Evolutionary conservation across 2,888 invertebrate species (phyloP).

Genomic region (Neoascia interrupta): DNA sequence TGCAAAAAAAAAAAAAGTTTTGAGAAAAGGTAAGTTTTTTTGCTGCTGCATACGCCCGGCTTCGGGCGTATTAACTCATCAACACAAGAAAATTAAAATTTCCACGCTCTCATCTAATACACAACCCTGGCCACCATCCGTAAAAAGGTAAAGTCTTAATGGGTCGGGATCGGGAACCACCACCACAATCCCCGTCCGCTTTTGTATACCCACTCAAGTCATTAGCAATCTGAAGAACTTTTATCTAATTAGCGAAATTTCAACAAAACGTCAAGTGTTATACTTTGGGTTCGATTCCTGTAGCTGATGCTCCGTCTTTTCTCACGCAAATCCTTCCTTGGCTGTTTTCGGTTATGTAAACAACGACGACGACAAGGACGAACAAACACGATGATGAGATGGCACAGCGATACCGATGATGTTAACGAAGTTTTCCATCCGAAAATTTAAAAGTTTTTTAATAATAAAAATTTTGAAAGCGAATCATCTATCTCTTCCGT

Average conservation of each 20-base stretch:
- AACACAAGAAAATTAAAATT: conserved; percentile 48
- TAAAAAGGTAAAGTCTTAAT: conserved; percentile 16
- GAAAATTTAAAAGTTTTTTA: conserved; percentile 68
- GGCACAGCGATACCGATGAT: too few relatives aligned
- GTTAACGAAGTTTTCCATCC: conserved; percentile 64
- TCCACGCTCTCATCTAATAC: conserved; percentile 44
- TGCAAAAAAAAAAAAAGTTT: too few relatives aligned
- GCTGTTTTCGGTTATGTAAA: conserved; percentile 36
- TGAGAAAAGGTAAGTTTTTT: conserved; percentile 1
- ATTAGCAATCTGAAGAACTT: conserved; percentile 77
- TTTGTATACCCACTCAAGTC: conserved; percentile 66
- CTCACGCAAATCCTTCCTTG: conserved; percentile 1
- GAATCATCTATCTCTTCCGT: conserved; percentile 62
- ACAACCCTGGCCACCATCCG: conserved; percentile 10
- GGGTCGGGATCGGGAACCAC: neutral
- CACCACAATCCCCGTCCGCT: neutral
- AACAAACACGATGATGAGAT: too few relatives aligned
- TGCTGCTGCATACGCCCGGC: neutral
- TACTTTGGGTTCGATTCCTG: conserved; percentile 69
- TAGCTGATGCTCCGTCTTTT: conserved; percentile 41
- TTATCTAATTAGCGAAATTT: conserved; percentile 79
- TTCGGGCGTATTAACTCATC: conserved; percentile 41
- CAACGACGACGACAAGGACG: conserved; percentile 26
- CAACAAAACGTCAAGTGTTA: conserved; percentile 76
- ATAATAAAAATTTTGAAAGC: conserved; percentile 63